Evolutionary conservation across 2,888 invertebrate species (phyloP), one percentile per base, ranked within the genome.

Genomic region (Rhimphoctona megacephalus): DNA sequence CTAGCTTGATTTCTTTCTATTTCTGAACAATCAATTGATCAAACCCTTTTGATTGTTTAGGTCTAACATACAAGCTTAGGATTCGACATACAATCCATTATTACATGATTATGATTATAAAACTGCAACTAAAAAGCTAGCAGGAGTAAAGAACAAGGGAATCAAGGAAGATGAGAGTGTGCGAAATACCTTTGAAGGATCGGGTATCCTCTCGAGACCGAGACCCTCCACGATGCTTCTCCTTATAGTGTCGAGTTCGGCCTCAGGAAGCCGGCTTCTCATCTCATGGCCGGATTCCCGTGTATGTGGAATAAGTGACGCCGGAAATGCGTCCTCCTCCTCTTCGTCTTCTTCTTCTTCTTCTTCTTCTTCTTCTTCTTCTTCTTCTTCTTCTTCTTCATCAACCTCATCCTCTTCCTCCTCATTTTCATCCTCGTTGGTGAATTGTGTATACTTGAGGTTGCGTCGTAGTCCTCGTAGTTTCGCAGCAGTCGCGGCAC

Each of bases 161-260:
- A 73, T 46, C 22, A 64, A 39, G 33, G 25, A 64, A 57, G 80
- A 57, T 4, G 66, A 83, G 87, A 66, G 83, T 79, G 81, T 76
- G 87, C 81, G 85, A 86, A 87, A 89, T 88, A 94, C 94, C 93
- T 94, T 94, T 80, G 93, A 90, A 76, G 92, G 92, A 91, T 94
- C 94, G 82, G 94, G 94, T 91, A 94, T 92, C 91, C 91, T 92
- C 81, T 91, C 87, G 72, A 94, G 92, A 73, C 94, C 94, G 72
- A 94, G 93, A 86, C 92, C 92, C 89, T 93, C 91, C 89, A 93
- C 90, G 89, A 94, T 94, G 90, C 94, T 94, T 78, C 90, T 89
- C 86, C 93, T 92, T 89, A 94, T 92, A 88, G 91, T 91, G 89
- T 93, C 92, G 78, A 93, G 90, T 85, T 93, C 93, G 69, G 90